Evolutionary conservation across 2,113 vertebrate genomes (phyloP).

Genomic region (Parus major): DNA sequence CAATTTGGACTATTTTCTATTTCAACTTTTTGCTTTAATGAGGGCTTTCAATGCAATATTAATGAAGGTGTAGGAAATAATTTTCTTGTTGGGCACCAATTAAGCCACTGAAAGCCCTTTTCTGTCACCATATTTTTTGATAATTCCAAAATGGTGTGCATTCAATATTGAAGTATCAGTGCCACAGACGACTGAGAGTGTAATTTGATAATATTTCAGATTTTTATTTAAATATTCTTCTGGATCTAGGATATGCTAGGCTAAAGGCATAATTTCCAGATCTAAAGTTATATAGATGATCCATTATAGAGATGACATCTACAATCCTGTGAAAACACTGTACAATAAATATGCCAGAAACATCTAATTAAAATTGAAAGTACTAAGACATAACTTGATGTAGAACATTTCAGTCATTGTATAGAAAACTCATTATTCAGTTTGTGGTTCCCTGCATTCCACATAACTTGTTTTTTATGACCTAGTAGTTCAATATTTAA

Average conservation of each 20-base stretch:
- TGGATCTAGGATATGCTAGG: neutral
- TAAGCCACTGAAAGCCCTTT: neutral
- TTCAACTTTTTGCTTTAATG: neutral
- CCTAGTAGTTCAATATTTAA: neutral
- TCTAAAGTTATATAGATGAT: neutral
- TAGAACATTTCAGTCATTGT: neutral
- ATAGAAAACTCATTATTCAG: neutral
- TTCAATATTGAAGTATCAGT: neutral
- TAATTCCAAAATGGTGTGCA: neutral
- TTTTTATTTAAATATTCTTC: neutral
- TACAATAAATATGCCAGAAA: neutral
- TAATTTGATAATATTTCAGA: neutral
- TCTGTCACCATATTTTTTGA: neutral
- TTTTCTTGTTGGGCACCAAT: neutral
- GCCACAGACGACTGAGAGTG: neutral
- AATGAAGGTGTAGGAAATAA: neutral
- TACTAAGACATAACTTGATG: neutral
- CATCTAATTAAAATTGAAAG: neutral
- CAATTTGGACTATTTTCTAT: neutral
- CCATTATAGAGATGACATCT: neutral
- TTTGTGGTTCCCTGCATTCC: neutral
- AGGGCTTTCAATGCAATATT: neutral
- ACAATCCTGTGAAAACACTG: neutral
- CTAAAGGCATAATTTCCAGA: neutral
- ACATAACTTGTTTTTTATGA: neutral